Conservation (phyloP, 2,113 vertebrate genomes). For the Oxyruncus cristatus region DNA sequence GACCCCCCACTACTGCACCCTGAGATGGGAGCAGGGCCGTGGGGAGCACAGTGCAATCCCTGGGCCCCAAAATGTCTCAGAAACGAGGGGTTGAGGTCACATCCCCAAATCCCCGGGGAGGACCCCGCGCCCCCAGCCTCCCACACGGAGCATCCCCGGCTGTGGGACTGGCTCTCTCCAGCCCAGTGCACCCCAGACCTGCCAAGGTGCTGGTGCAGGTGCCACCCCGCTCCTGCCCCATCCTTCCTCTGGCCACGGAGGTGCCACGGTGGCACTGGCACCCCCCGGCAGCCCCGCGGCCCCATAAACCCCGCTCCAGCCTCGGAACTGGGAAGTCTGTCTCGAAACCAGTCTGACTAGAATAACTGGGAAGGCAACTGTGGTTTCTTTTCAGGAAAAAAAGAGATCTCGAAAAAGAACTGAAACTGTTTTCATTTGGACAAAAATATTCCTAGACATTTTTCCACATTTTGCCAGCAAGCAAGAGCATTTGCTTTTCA, state of each 20-base stretch:
- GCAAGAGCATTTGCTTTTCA: conserved; percentile 59
- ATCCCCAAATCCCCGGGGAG: neutral
- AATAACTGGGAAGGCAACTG: conserved; percentile 63
- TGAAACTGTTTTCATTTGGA: conserved; percentile 58
- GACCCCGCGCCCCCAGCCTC: neutral
- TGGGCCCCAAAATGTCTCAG: neutral
- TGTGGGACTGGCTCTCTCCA: rapidly evolving
- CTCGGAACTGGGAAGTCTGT: conserved; percentile 29
- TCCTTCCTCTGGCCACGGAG: neutral
- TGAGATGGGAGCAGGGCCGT: neutral
- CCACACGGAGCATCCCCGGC: rapidly evolving
- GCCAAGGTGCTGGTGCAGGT: neutral
- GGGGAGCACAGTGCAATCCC: rapidly evolving
- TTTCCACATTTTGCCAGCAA: conserved; percentile 20
- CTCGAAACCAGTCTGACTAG: conserved; percentile 54
- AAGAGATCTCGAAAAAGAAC: conserved; percentile 42
- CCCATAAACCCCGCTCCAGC: neutral
- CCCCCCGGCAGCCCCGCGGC: neutral
- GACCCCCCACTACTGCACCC: neutral
- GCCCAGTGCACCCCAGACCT: neutral
- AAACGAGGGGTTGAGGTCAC: neutral
- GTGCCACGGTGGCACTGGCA: rapidly evolving
- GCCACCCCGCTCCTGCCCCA: neutral
- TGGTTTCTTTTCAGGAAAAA: conserved; percentile 67
- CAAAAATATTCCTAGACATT: conserved; percentile 65